Conservation (phyloP, 2,113 vertebrate genomes). For the Dryoscopus gambensis region DNA sequence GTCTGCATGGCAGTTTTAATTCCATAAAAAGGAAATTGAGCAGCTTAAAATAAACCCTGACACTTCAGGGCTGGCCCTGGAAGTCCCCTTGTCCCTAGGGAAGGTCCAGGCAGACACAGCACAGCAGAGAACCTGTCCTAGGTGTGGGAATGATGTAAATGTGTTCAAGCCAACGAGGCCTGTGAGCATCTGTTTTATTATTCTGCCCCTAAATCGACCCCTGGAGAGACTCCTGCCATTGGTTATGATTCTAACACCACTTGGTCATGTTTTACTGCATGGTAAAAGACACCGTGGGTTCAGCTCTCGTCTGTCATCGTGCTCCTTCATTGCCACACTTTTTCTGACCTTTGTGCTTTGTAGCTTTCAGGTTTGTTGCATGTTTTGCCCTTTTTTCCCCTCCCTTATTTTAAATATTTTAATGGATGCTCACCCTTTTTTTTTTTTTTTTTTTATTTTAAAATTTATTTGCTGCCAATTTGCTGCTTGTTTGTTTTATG, state of each 20-base stretch:
- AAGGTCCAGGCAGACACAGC: not conserved
- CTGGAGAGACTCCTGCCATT: slow-evolving; percentile 76
- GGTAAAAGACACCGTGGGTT: slow-evolving; percentile 72
- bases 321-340: slow-evolving; percentile 63
- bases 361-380: slow-evolving; percentile 73
- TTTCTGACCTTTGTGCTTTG: slow-evolving; percentile 65
- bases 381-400: slow-evolving; percentile 53
- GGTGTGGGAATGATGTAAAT: not conserved
- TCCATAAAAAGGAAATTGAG: not conserved
- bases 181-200: slow-evolving; percentile 69
- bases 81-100: not conserved
- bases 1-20: not conserved
- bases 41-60: not conserved
- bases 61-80: not conserved
- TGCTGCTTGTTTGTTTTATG: slow-evolving; percentile 84
- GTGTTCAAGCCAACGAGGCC: slow-evolving; percentile 16
- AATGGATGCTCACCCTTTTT: slow-evolving; percentile 68
- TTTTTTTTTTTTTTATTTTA: slow-evolving; percentile 25
- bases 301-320: slow-evolving; percentile 61
- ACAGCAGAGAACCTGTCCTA: not conserved
- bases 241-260: slow-evolving; percentile 81
- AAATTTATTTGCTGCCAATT: slow-evolving; percentile 77
- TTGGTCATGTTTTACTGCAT: slow-evolving; percentile 85
- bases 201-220: slow-evolving; percentile 91
- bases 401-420: slow-evolving; percentile 68